Percentiles rank a stretch among this genome's conserved stretches.
phyloP scores from a whole-genome alignment of 2,888 invertebrate genomes.

The Trilocha varians region DNA sequence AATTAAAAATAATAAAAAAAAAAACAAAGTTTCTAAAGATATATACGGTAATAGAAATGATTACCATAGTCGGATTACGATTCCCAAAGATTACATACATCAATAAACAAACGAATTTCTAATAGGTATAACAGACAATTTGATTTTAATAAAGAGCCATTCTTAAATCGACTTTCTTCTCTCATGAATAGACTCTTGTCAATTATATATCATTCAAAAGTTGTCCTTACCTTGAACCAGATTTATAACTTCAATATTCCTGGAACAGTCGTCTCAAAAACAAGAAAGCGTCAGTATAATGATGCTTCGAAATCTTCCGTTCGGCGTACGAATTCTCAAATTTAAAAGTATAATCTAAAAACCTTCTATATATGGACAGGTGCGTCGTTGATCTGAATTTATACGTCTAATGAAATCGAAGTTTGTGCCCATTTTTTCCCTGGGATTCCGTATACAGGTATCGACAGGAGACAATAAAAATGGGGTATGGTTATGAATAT shows the following conservation, averaged over 20 bases:
- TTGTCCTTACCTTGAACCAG: background rate
- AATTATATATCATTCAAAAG: too few species aligned
- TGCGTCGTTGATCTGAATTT: conserved; percentile 51
- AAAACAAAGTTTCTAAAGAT: too few species aligned
- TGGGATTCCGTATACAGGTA: conserved; percentile 44
- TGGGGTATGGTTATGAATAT: conserved; percentile 57
- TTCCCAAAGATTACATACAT: too few species aligned
- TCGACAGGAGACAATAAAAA: conserved; percentile 49
- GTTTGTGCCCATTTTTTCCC: conserved; percentile 38
- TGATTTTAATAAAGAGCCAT: too few species aligned
- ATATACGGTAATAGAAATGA: too few species aligned
- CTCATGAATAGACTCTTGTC: too few species aligned
- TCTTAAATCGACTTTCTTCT: too few species aligned
- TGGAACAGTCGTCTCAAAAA: background rate
- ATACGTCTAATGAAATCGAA: conserved; percentile 56
- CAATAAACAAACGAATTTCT: too few species aligned
- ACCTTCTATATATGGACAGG: conserved; percentile 39
- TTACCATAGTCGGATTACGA: too few species aligned
- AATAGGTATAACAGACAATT: too few species aligned
- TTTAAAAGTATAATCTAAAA: conserved; percentile 66
- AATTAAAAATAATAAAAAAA: too few species aligned
- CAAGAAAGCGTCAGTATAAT: conserved; percentile 43
- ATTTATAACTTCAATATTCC: background rate
- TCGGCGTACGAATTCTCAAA: conserved; percentile 36
- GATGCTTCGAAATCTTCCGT: conserved; percentile 38